A percentile compares a stretch with the other conserved stretches of the same genome.
Conservation (phyloP, 2,113 vertebrate genomes). For the Lanius ludovicianus region DNA sequence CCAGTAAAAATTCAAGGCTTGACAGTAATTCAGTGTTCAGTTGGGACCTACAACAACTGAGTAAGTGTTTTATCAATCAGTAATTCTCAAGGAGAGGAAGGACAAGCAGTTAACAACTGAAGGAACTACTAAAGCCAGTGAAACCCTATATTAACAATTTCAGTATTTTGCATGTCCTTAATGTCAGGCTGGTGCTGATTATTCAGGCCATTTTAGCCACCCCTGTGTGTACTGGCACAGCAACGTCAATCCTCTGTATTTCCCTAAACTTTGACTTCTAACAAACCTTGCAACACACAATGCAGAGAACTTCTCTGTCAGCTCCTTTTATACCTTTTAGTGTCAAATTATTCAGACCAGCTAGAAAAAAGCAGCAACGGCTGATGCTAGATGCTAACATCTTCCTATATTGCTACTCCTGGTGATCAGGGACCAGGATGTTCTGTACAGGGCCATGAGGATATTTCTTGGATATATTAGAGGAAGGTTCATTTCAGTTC, state of each 20-base stretch:
- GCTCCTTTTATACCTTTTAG: neutral
- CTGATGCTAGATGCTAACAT: neutral
- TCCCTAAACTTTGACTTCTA: neutral
- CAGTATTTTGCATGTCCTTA: neutral
- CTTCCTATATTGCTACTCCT: neutral
- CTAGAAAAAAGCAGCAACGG: neutral
- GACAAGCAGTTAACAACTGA: neutral
- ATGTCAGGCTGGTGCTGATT: neutral
- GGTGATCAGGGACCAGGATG: neutral
- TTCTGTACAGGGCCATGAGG: neutral
- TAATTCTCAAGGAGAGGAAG: neutral
- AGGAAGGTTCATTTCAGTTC: neutral
- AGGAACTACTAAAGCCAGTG: neutral
- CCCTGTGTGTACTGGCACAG: neutral
- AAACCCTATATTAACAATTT: neutral
- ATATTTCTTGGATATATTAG: neutral
- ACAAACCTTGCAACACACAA: neutral
- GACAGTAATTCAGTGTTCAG: neutral
- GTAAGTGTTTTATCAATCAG: neutral
- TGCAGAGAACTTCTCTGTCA: neutral
- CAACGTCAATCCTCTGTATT: neutral
- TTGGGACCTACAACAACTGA: neutral
- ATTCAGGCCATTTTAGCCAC: neutral
- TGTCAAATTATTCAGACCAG: slow-evolving; percentile 15
- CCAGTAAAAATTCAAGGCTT: neutral